phyloP scores from a whole-genome alignment of 2,797 vertebrate genomes.

The Lithobates sylvaticus region DNA sequence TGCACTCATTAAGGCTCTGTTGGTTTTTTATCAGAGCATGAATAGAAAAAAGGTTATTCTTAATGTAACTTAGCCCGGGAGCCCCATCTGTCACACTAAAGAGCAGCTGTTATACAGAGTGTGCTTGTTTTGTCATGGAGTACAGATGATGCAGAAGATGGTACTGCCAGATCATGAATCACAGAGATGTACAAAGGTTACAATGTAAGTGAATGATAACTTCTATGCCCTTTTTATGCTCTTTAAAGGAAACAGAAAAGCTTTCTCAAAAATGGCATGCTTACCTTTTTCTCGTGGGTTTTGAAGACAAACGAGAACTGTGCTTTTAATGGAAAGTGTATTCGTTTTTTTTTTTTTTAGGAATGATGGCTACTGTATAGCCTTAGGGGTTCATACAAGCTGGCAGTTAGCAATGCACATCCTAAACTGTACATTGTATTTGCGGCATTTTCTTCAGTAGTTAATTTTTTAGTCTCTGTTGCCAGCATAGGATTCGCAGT shows the following conservation, averaged over 20 bases:
- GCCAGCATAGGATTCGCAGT: neutral
- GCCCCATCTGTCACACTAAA: constrained; percentile 69
- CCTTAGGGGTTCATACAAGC: neutral
- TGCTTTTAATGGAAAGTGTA: neutral
- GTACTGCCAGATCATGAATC: constrained; percentile 69
- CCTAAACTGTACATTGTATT: neutral
- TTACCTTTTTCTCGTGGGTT: neutral
- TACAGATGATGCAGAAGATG: constrained; percentile 64
- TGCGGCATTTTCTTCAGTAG: no score
- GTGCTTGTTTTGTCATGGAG: constrained; percentile 63
- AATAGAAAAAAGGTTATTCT: constrained; percentile 72
- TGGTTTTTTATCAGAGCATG: constrained; percentile 71
- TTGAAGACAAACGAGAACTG: neutral
- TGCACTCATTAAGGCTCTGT: constrained; percentile 64
- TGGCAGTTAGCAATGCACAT: neutral
- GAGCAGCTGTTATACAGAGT: constrained; percentile 66
- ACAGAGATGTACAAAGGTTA: constrained; percentile 64
- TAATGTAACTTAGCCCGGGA: constrained; percentile 67
- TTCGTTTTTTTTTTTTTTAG: no score
- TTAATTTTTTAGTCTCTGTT: neutral
- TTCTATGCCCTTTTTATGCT: neutral
- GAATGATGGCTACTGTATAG: no score
- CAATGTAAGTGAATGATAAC: neutral
- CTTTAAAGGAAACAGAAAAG: neutral
- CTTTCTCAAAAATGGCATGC: neutral